Percentiles rank a stretch among this genome's conserved stretches.
These are phyloP conservation scores for Trematomus bernacchii DNA, from an alignment of 2,797 vertebrate genomes.

Conservation along the genomic window DNA sequence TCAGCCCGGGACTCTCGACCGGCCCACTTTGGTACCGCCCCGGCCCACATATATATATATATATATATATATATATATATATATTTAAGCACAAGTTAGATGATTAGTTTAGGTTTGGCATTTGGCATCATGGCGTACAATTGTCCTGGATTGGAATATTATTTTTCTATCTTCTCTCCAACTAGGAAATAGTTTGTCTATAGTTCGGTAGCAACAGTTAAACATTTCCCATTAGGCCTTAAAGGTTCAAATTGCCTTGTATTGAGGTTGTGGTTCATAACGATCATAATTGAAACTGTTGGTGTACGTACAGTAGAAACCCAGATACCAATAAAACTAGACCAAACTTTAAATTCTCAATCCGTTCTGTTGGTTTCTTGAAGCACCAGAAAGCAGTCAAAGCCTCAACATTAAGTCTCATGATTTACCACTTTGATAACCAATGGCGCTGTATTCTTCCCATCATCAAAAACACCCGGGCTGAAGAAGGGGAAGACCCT, in stretches of 20 bases:
- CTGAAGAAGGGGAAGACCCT: constrained; percentile 80
- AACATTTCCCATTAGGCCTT: neutral
- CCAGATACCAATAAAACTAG: neutral
- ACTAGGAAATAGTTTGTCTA: neutral
- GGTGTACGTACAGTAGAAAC: neutral
- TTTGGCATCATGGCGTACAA: no score
- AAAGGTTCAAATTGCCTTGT: neutral
- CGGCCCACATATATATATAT: no score
- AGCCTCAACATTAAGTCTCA: neutral
- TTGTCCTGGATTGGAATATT: neutral
- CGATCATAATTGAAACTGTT: neutral
- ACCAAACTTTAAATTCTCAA: neutral
- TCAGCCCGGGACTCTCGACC: no score
- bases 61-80: neutral
- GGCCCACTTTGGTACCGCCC: no score
- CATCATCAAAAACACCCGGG: constrained; percentile 76
- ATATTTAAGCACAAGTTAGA: neutral
- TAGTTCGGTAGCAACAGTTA: neutral
- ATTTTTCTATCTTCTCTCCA: neutral
- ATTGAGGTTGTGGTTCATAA: no score
- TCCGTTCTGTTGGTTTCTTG: neutral
- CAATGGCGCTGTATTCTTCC: constrained; percentile 69
- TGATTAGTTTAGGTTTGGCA: neutral
- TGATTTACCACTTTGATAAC: constrained; percentile 62
- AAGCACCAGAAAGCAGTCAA: neutral